Conservation (phyloP, 2,888 invertebrate genomes). For the Cryptus armator region DNA sequence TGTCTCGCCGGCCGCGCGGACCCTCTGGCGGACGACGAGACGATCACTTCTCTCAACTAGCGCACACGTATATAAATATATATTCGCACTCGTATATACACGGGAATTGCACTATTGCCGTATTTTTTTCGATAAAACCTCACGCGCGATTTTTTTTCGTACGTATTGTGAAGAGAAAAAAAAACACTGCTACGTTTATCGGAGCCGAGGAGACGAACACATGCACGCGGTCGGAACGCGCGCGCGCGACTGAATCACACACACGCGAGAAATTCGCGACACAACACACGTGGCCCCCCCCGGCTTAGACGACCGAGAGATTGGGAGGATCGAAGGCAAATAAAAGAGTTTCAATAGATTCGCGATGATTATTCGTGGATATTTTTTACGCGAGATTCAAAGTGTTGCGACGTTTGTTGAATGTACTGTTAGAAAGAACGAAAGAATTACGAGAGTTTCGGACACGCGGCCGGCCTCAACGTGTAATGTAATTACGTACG, state of each 20-base stretch:
- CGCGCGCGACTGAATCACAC: conserved; percentile 28
- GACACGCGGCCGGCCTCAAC: conserved; percentile 32
- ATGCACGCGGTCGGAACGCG: conserved; percentile 1
- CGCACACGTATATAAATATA: conserved; percentile 19
- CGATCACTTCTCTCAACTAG: conserved; percentile 55
- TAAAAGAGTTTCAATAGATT: neutral
- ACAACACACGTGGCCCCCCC: conserved; percentile 66
- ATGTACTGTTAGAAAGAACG: neutral
- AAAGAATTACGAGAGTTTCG: neutral
- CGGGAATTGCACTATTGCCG: neutral
- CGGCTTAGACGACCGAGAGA: conserved; percentile 28
- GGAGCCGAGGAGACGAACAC: neutral
- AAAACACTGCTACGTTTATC: conserved; percentile 11
- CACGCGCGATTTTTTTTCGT: neutral
- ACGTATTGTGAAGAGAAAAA: neutral
- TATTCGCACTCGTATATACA: neutral
- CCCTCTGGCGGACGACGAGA: conserved; percentile 70
- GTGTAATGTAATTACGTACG: conserved; percentile 33
- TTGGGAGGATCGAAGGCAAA: neutral
- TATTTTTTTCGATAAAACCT: neutral
- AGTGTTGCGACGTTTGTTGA: neutral
- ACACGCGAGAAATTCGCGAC: conserved; percentile 30
- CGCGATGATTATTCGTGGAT: neutral
- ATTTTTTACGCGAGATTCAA: too few species aligned
- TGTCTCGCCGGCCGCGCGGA: conserved; percentile 48